Evolutionary conservation across 2,888 invertebrate genomes (phyloP).

Genomic region (Lordiphosa fenestrarum): DNA sequence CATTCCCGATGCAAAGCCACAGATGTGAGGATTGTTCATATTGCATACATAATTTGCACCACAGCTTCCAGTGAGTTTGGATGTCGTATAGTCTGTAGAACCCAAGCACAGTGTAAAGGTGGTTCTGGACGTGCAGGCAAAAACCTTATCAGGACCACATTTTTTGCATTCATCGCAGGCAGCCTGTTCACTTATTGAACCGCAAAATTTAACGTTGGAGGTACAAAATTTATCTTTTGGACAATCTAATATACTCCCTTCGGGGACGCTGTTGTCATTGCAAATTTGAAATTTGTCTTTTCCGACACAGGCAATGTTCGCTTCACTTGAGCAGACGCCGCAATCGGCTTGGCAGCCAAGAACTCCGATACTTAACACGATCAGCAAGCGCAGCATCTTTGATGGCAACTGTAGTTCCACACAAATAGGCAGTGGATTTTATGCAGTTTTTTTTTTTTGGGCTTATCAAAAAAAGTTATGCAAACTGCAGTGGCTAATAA

Average conservation of each 20-base stretch:
- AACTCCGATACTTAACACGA: constrained; percentile 28
- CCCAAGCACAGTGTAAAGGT: constrained; percentile 29
- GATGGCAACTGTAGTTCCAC: constrained; percentile 14
- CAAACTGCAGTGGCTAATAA: background rate
- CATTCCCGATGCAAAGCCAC: constrained; percentile 1
- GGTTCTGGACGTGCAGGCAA: constrained; percentile 20
- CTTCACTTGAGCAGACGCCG: constrained; percentile 27
- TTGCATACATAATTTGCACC: constrained; percentile 14
- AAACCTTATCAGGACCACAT: constrained; percentile 5
- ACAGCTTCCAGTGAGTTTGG: constrained; percentile 18
- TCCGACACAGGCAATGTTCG: constrained; percentile 40
- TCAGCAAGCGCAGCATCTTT: constrained; percentile 39
- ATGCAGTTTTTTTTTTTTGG: constrained; percentile 14
- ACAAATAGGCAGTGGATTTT: constrained; percentile 4
- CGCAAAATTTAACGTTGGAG: constrained; percentile 1
- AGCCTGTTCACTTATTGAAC: background rate
- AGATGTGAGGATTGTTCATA: background rate
- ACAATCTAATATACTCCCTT: constrained; percentile 5
- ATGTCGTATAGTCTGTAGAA: background rate
- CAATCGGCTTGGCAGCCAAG: constrained; percentile 35
- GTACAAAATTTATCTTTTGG: constrained; percentile 20
- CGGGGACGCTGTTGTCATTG: constrained; percentile 5
- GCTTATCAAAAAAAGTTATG: constrained; percentile 26
- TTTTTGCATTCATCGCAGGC: constrained; percentile 12
- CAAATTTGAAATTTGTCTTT: constrained; percentile 41